Evolutionary conservation across 2,797 vertebrate species (phyloP), one percentile per base, ranked within the genome.

Genomic region (Hylomyscus alleni): DNA sequence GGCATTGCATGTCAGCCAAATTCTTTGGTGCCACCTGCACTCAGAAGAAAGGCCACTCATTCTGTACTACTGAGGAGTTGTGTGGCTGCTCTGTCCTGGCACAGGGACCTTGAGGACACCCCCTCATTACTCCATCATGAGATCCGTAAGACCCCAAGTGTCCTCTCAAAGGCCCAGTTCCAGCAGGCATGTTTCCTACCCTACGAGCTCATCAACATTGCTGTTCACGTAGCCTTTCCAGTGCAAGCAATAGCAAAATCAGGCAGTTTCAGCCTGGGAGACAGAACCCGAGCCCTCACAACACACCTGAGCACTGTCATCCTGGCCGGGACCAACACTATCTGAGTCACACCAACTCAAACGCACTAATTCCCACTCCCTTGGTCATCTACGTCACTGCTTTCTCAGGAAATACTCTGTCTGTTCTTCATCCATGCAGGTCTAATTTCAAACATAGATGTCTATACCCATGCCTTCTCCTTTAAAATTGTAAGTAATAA

Each of bases 401-500:
- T 91, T 92, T 56, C 44, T 58, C 34, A 5, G 69, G 75, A 52
- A 91, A 52, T 69, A 34, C 50, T 56, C 44, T 56, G 20, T 72
- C 29, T 22, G 5, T 89, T 91, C 83, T 47, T 85, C 34, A 7
- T 89, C n/a, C 14, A 6, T 4, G 52, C n/a, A 29, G 34, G 65
- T 91, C 91, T 47, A 37, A 26, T 94, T 86, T 40, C 20, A 50
- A 83, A 6, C 11, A 6, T 85, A 80, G 2, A 19, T 76, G 37
- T 82, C 62, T 60, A 24, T 69, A 50, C 22, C 7, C 4, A 7
- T 20, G 31, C 17, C 31, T 91, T 91, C 58, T 44, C 87, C 44
- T 69, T 95, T 92, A 77, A 78, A 81, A 75, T 77, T 72, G 31
- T 60, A 88, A 40, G 1, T 44, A 54, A 95, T 44, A 22, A 26